A percentile compares a stretch with the other conserved stretches of the same genome.
phyloP scores from a whole-genome alignment of 2,888 invertebrate species.

The Hipparchia semele region DNA sequence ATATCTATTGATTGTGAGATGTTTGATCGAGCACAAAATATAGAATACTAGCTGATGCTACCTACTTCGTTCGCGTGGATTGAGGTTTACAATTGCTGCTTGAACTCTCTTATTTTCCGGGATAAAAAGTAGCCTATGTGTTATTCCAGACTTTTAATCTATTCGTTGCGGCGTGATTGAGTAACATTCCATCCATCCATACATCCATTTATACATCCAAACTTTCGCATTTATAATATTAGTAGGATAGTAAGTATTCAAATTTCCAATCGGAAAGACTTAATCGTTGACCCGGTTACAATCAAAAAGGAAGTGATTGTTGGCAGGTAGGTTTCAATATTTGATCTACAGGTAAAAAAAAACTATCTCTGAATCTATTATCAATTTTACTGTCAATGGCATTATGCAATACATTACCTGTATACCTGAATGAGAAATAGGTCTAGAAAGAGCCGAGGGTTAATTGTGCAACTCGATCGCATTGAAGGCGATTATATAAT shows the following conservation, averaged over 20 bases:
- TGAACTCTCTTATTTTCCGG: too few species aligned
- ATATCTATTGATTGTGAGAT: not conserved
- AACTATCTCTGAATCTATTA: not conserved
- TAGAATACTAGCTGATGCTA: not conserved
- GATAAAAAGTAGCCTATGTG: too few species aligned
- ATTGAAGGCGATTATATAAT: not conserved
- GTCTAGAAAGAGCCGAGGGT: not conserved
- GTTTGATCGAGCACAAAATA: constrained; percentile 1
- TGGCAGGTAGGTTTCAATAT: constrained; percentile 10
- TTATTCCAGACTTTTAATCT: too few species aligned
- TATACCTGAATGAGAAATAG: not conserved
- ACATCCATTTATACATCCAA: too few species aligned
- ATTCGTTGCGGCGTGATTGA: too few species aligned
- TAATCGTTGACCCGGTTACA: constrained; percentile 12
- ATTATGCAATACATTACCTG: not conserved
- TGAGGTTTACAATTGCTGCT: too few species aligned
- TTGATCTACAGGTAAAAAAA: constrained; percentile 4
- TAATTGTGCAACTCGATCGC: not conserved
- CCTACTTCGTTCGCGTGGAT: too few species aligned
- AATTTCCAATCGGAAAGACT: constrained; percentile 3
- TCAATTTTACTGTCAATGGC: not conserved
- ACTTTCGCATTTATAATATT: too few species aligned
- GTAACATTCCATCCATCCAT: too few species aligned
- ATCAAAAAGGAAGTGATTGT: constrained; percentile 21
- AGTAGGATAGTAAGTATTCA: not conserved